Evolutionary conservation across 2,888 invertebrate species (phyloP).

Genomic region (Salpingus planirostris): DNA sequence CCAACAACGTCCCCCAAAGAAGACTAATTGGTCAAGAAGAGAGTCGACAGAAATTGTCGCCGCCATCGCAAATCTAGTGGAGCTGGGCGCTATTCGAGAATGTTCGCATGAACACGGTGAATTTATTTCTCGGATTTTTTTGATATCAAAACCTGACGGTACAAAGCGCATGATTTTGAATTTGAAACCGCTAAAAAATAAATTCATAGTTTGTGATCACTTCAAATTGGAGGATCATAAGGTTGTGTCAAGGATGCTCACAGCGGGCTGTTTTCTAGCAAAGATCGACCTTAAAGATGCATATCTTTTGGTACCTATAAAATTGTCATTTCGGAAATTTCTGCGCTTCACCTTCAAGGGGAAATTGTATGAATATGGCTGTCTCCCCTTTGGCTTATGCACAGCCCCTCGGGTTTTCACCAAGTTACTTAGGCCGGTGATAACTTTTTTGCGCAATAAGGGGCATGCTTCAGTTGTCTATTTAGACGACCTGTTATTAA

Average conservation of each 20-base stretch:
- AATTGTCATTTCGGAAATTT: not conserved
- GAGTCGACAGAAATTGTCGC: not conserved
- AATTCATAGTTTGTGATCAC: not conserved
- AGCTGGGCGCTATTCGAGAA: not conserved
- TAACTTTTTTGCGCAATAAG: not conserved
- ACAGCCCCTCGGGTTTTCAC: conserved; percentile 8
- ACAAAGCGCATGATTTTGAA: not conserved
- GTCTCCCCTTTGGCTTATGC: not conserved
- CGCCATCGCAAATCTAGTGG: not conserved
- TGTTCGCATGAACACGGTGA: not conserved
- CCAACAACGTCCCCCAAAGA: not conserved
- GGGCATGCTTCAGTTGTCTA: not conserved
- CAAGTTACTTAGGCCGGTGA: conserved; percentile 1
- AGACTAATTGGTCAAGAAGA: not conserved
- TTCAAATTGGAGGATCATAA: not conserved
- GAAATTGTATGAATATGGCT: not conserved
- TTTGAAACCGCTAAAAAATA: not conserved
- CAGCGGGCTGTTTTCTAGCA: not conserved
- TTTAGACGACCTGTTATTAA: conserved; percentile 1
- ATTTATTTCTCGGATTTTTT: not conserved
- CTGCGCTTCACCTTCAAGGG: not conserved
- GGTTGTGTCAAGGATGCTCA: not conserved
- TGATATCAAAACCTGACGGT: not conserved
- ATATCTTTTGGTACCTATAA: not conserved
- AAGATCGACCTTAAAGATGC: not conserved